phyloP scores from a whole-genome alignment of 2,888 invertebrate species.

The Ptychoptera albimana region DNA sequence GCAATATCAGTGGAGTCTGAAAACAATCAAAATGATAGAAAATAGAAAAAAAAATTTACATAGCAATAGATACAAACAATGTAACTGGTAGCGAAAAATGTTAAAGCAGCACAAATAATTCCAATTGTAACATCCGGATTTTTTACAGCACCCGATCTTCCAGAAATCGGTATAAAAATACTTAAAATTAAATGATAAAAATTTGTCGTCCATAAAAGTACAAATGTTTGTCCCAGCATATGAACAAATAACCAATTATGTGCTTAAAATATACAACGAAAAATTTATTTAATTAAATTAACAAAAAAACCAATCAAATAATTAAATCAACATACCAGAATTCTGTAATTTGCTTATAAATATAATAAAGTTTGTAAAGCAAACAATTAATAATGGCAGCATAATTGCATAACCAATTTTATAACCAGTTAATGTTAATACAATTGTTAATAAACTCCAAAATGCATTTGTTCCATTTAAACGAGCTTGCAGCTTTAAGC shows the following conservation, averaged over 20 bases:
- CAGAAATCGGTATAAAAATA: slow-evolving; percentile 30
- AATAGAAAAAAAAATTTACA: neutral
- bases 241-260: slow-evolving; percentile 20
- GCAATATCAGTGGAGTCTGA: slow-evolving; percentile 16
- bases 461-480: slow-evolving; percentile 19
- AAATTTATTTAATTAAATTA: neutral
- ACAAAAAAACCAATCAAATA: neutral
- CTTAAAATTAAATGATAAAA: slow-evolving; percentile 18
- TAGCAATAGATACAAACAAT: slow-evolving; percentile 21
- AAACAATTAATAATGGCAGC: slow-evolving; percentile 16
- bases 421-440: slow-evolving; percentile 18
- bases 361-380: slow-evolving; percentile 16
- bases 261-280: slow-evolving; percentile 12
- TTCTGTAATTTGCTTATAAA: slow-evolving; percentile 17
- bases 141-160: slow-evolving; percentile 29
- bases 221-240: slow-evolving; percentile 18
- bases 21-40: neutral
- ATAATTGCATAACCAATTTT: slow-evolving; percentile 18
- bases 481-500: slow-evolving; percentile 19
- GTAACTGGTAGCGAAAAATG: slow-evolving; percentile 26
- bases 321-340: slow-evolving; percentile 14
- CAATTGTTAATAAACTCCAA: slow-evolving; percentile 18
- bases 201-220: slow-evolving; percentile 19
- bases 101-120: slow-evolving; percentile 23
- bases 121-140: slow-evolving; percentile 34